Evolutionary conservation across 2,888 invertebrate genomes (phyloP).

Genomic region (Melanchra persicariae): DNA sequence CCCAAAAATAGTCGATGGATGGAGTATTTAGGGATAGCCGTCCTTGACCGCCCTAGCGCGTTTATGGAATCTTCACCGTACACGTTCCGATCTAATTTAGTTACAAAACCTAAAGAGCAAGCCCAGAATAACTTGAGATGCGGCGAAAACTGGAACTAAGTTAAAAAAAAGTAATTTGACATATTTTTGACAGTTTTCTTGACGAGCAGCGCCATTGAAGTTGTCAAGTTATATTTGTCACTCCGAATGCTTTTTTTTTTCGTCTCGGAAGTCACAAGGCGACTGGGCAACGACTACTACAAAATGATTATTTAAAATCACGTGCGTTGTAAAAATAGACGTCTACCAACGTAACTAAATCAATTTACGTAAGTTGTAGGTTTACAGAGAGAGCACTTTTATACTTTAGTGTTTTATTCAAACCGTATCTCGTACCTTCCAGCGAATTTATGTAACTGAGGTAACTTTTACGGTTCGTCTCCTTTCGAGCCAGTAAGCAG

Average conservation of each 20-base stretch:
- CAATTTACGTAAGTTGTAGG: conserved; percentile 28
- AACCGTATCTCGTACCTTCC: background rate
- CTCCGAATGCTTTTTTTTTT: background rate
- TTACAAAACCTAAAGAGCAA: background rate
- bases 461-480: background rate
- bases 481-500: background rate
- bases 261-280: background rate
- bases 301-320: conserved; percentile 49
- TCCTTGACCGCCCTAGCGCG: conserved; percentile 34
- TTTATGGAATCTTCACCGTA: conserved; percentile 18
- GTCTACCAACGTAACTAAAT: conserved; percentile 7
- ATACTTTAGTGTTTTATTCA: background rate
- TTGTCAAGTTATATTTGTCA: background rate
- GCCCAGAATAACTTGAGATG: background rate
- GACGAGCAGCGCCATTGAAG: conserved; percentile 1
- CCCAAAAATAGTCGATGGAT: conserved; percentile 15
- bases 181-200: background rate
- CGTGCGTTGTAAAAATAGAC: conserved; percentile 55
- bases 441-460: background rate
- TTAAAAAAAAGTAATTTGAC: background rate
- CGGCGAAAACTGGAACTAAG: background rate
- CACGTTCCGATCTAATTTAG: conserved; percentile 40
- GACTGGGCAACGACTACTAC: conserved; percentile 1
- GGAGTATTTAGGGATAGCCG: conserved; percentile 18
- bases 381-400: background rate